phyloP scores from a whole-genome alignment of 2,797 vertebrate genomes.

The Octomys mimax region DNA sequence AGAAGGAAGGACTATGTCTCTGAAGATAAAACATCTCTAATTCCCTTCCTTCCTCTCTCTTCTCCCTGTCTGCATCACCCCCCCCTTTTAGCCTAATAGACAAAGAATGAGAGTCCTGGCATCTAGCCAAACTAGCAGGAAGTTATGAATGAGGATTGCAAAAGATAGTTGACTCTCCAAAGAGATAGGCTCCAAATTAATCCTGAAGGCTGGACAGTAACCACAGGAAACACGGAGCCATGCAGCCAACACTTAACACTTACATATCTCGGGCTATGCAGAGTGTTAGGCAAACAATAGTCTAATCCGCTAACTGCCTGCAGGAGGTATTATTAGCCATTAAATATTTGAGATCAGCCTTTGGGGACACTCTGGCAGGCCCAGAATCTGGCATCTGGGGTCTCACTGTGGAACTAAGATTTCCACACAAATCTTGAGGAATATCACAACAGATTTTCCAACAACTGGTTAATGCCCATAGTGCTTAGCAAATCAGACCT shows the following conservation, averaged over 20 bases:
- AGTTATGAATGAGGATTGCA: conserved; percentile 80
- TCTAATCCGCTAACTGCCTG: conserved; percentile 39
- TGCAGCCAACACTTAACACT: conserved; percentile 67
- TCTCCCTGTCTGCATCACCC: not conserved
- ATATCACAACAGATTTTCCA: conserved; percentile 37
- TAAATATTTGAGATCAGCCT: conserved; percentile 45
- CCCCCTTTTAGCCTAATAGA: conserved; percentile 46
- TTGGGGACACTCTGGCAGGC: not conserved
- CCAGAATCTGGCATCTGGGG: not conserved
- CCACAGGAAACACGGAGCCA: conserved; percentile 68
- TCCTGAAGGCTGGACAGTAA: conserved; percentile 62
- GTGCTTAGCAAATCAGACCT: conserved; percentile 45
- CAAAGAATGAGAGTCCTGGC: conserved; percentile 65
- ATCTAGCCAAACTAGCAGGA: conserved; percentile 65
- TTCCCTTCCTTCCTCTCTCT: conserved; percentile 49
- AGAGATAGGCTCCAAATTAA: conserved; percentile 74
- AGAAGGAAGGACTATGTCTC: conserved; percentile 1
- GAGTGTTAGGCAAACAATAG: conserved; percentile 58
- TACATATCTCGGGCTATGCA: conserved; percentile 61
- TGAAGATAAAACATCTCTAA: conserved; percentile 67
- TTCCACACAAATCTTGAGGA: conserved; percentile 10
- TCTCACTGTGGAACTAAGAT: not conserved
- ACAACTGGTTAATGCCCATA: conserved; percentile 41
- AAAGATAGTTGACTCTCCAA: conserved; percentile 59
- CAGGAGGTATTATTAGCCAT: conserved; percentile 56